Evolutionary conservation across 2,888 invertebrate genomes (phyloP).

Genomic region (Zeuzera pyrina): DNA sequence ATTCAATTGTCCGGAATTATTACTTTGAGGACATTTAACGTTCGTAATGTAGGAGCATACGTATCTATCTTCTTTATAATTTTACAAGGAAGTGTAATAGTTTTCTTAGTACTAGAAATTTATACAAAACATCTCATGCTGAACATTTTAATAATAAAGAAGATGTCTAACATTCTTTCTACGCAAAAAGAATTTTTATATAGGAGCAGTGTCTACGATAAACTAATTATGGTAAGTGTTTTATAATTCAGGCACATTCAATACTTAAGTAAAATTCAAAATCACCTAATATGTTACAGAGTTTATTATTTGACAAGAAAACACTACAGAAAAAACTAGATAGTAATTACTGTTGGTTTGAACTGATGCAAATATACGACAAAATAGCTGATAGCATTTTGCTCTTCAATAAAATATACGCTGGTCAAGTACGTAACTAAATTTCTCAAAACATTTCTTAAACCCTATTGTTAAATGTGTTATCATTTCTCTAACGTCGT

Average conservation of each 20-base stretch:
- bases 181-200: slow-evolving; percentile 19
- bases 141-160: slow-evolving; percentile 26
- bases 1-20: slow-evolving; percentile 18
- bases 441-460: neutral
- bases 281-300: slow-evolving; percentile 18
- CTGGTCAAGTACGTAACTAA: slow-evolving; percentile 40
- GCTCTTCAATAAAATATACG: slow-evolving; percentile 41
- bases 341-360: slow-evolving; percentile 35
- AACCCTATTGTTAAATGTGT: too few relatives aligned
- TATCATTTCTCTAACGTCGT: too few relatives aligned
- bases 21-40: slow-evolving; percentile 21
- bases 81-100: slow-evolving; percentile 33
- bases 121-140: slow-evolving; percentile 27
- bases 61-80: slow-evolving; percentile 26
- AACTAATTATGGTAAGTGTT: slow-evolving; percentile 25
- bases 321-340: slow-evolving; percentile 13
- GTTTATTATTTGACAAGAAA: slow-evolving; percentile 17
- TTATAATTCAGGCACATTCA: too few relatives aligned
- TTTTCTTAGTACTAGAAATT: slow-evolving; percentile 28
- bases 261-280: too few relatives aligned
- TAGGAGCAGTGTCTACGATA: slow-evolving; percentile 17
- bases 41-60: slow-evolving; percentile 26
- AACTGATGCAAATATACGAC: slow-evolving; percentile 51
- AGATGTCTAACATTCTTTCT: slow-evolving; percentile 17
- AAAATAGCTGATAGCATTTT: slow-evolving; percentile 38